These are phyloP conservation scores for Ceramica pisi DNA, from an alignment of 2,888 invertebrate species.

Conservation along the genomic window DNA sequence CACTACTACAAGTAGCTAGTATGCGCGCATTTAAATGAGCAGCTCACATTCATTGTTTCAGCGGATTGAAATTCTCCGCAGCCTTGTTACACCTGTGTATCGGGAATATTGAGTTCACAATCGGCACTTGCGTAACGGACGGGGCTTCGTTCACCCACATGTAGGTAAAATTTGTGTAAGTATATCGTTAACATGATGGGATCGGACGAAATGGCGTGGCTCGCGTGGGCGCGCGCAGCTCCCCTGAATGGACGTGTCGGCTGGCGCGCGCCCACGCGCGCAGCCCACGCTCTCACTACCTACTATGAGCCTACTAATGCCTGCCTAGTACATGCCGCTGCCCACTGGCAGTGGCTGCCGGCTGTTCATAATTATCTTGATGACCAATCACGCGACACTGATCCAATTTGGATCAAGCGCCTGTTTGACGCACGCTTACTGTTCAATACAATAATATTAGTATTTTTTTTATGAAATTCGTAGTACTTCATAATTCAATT, in stretches of 20 bases:
- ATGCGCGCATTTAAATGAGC: constrained; percentile 70
- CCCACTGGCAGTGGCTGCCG: constrained; percentile 63
- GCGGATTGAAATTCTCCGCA: constrained; percentile 58
- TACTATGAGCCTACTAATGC: constrained; percentile 67
- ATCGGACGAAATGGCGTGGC: constrained; percentile 73
- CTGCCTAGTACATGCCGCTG: constrained; percentile 50
- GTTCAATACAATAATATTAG: constrained; percentile 23
- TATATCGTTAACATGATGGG: constrained; percentile 80
- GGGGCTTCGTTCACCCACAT: constrained; percentile 68
- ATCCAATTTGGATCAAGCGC: constrained; percentile 72
- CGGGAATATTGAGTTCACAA: constrained; percentile 53
- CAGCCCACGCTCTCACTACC: constrained; percentile 65
- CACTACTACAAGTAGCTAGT: constrained; percentile 70
- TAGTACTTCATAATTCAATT: constrained; percentile 16
- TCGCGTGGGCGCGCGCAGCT: constrained; percentile 76
- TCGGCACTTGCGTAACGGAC: constrained; percentile 64
- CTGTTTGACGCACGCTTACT: constrained; percentile 50
- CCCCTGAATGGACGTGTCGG: constrained; percentile 85
- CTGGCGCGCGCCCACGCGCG: constrained; percentile 78
- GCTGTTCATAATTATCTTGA: constrained; percentile 75
- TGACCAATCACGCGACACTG: constrained; percentile 74
- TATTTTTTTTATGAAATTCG: constrained; percentile 26
- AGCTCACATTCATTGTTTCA: constrained; percentile 67
- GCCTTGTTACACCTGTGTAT: constrained; percentile 58
- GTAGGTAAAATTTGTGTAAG: constrained; percentile 71